A percentile compares a stretch with the other conserved stretches of the same genome.
Evolutionary conservation across 2,797 vertebrate species (phyloP).

Genomic region (Rhynchotus rufescens): DNA sequence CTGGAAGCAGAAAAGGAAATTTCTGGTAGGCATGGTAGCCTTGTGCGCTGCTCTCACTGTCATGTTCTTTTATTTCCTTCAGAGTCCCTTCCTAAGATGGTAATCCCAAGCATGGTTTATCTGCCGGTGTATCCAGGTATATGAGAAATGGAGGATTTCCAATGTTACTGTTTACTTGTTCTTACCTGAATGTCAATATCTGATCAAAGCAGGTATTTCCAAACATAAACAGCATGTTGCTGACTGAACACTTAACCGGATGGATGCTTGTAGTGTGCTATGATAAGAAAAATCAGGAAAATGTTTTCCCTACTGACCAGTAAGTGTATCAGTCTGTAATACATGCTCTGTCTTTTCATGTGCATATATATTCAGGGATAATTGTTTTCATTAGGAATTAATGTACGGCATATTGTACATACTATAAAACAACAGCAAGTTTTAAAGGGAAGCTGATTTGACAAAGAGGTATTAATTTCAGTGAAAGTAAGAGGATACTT

Average conservation of each 20-base stretch:
- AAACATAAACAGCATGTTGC: neutral
- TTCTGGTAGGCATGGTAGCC: slow-evolving; percentile 87
- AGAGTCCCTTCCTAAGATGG: neutral
- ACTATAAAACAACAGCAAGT: neutral
- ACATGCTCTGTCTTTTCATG: neutral
- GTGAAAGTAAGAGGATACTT: neutral
- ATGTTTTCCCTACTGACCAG: neutral
- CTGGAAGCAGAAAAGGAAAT: slow-evolving; percentile 98
- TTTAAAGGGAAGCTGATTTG: neutral
- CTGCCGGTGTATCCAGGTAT: neutral
- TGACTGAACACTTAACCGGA: neutral
- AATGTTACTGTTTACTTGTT: neutral
- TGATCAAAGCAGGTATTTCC: neutral
- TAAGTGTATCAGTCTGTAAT: neutral
- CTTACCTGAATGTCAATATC: neutral
- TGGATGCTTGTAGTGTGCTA: neutral
- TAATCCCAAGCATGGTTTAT: neutral
- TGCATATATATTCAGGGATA: neutral
- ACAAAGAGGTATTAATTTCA: neutral
- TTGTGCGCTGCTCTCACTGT: neutral
- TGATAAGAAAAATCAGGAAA: neutral
- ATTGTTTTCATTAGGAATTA: neutral
- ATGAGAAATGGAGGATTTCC: neutral
- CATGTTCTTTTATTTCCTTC: neutral
- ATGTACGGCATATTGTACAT: neutral